A percentile compares a stretch with the other conserved stretches of the same genome.
phyloP scores from a whole-genome alignment of 2,797 vertebrate species.

The Anguilla megastoma region DNA sequence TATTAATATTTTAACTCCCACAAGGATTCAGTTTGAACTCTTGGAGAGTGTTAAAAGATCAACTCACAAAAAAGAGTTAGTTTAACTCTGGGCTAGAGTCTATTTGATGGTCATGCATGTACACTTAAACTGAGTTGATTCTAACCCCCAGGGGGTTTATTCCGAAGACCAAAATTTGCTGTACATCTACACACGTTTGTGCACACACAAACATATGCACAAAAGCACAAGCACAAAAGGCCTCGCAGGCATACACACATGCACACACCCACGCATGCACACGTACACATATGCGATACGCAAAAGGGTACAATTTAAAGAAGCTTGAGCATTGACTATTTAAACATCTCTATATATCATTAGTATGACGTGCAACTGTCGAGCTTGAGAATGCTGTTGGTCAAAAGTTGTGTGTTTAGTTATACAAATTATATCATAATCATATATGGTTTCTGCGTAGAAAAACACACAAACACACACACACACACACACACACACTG shows the following conservation, averaged over 20 bases:
- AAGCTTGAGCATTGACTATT: not conserved
- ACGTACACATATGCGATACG: not conserved
- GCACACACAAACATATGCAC: not conserved
- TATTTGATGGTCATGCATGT: too few relatives aligned
- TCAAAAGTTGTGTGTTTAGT: not conserved
- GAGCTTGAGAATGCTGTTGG: not conserved
- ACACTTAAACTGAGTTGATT: too few relatives aligned
- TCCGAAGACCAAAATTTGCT: too few relatives aligned
- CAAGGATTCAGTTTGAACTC: too few relatives aligned
- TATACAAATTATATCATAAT: not conserved
- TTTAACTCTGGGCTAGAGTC: too few relatives aligned
- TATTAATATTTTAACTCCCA: too few relatives aligned
- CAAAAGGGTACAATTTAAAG: not conserved
- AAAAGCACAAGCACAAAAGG: not conserved
- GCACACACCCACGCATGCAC: not conserved
- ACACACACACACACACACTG: not conserved
- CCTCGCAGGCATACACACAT: not conserved
- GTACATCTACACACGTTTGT: too few relatives aligned
- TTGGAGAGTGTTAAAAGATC: too few relatives aligned
- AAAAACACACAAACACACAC: not conserved
- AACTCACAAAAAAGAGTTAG: too few relatives aligned
- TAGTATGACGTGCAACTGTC: not conserved
- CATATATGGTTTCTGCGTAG: not conserved
- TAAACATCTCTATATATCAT: slow-evolving; percentile 6
- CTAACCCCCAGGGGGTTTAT: too few relatives aligned